These are phyloP conservation scores for Epinephelus fuscoguttatus DNA, from an alignment of 2,113 vertebrate genomes.

Conservation along the genomic window DNA sequence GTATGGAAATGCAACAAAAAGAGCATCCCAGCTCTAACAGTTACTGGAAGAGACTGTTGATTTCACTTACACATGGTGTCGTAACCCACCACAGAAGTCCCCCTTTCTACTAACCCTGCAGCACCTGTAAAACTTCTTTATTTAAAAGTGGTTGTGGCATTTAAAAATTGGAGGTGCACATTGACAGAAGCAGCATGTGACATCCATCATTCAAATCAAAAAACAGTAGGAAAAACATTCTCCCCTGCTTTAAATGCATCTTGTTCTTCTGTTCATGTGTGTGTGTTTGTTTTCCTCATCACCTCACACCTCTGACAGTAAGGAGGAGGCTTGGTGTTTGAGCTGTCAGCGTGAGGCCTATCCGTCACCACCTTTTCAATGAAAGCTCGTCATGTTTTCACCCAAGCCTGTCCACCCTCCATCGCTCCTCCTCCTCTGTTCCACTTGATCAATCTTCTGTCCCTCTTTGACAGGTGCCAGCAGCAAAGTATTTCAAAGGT, in stretches of 20 bases:
- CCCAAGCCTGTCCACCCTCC: not conserved
- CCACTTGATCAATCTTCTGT: constrained; percentile 11
- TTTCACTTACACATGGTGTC: not conserved
- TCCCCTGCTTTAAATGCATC: not conserved
- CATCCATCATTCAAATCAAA: not conserved
- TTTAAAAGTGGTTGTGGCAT: not conserved
- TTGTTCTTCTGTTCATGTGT: not conserved
- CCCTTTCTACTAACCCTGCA: not conserved
- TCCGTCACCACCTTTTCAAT: constrained; percentile 46
- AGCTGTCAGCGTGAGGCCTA: constrained; percentile 38
- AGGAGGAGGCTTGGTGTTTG: constrained; percentile 10
- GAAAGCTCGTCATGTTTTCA: constrained; percentile 43
- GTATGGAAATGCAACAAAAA: constrained; percentile 18
- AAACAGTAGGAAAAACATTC: not conserved
- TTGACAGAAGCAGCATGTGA: not conserved
- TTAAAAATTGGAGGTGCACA: not conserved
- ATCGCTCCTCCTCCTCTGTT: not conserved
- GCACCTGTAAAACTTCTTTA: not conserved
- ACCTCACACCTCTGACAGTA: constrained; percentile 39
- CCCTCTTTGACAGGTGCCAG: constrained; percentile 38
- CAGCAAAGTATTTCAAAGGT: constrained; percentile 22
- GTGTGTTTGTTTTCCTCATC: constrained; percentile 30
- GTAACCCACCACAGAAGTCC: not conserved
- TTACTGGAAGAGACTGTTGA: not conserved
- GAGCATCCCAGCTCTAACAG: not conserved